Base-by-base conservation (phyloP, 2,113 vertebrate genomes). In the Eonycteris spelaea region DNA sequence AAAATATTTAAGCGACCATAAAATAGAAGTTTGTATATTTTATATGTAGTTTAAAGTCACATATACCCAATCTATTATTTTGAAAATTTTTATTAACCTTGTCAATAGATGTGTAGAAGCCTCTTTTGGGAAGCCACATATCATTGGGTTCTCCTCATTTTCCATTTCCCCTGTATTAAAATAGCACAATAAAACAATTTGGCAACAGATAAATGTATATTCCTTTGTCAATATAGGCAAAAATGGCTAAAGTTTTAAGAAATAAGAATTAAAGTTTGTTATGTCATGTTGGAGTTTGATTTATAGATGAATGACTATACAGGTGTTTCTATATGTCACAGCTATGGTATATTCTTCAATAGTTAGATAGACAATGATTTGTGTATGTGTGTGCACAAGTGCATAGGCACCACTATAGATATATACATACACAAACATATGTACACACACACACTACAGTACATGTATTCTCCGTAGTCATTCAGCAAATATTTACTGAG, bases 221-320 rank as follows among this genome's bases (percentile, higher is more conserved):
- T 85, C 35, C 12, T 78, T 77, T 33, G 6, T 70, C 63, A 45
- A 77, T 14, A 83, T 1, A 61, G 38, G 53, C 75, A 94, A 8
- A 86, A 11, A 86, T 21, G 18, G n/a, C 24, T 63, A 9, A 77
- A 33, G 24, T 33, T 93, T 79, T 78, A 93, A 78, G 53, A 95
- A 90, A 93, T 71, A 63, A 90, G 59, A 90, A 93, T 85, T 77
- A 55, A 90, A 90, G 57, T 79, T 63, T 38, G 26, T 22, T 53
- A n/a, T 77, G 22, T 10, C 93, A 22, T 30, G 2, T 14, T 74
- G 75, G 5, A 18, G 13, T 33, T 89, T 93, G 30, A 83, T 63
- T 71, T 71, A 35, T 2, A 84, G 55, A 55, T 0, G 10, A 75
- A 19, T 78, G 33, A 71, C 63, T 71, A 13, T 77, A 55, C 18